These are phyloP conservation scores for Holacanthella duospinosa DNA, from an alignment of 2,888 invertebrate species.

Conservation along the genomic window DNA sequence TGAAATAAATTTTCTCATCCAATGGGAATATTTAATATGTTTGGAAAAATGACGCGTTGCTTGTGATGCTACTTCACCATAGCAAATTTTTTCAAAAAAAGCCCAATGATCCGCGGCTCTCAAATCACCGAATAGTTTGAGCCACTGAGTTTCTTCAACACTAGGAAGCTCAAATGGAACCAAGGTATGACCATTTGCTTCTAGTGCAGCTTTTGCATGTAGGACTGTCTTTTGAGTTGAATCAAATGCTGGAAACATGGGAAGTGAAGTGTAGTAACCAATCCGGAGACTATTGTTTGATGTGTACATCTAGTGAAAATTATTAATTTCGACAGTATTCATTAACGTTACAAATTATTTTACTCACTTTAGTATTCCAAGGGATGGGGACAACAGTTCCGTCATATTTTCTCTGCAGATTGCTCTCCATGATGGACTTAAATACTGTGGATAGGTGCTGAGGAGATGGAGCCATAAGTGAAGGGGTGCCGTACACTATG, in stretches of 20 bases:
- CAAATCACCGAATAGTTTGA: constrained; percentile 17
- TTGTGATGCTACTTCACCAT: background rate
- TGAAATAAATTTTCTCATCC: background rate
- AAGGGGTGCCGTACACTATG: background rate
- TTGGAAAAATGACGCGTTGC: background rate
- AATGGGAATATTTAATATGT: background rate
- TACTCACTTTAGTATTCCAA: constrained; percentile 5
- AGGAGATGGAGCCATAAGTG: background rate
- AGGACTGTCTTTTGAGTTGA: constrained; percentile 39
- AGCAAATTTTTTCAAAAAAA: constrained; percentile 9
- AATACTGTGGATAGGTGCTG: background rate
- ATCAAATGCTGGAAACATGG: constrained; percentile 41
- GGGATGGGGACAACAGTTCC: constrained; percentile 1
- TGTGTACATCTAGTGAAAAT: constrained; percentile 6
- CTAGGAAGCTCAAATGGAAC: constrained; percentile 28
- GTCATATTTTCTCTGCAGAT: constrained; percentile 2
- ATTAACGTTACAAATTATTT: no score
- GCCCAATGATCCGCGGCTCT: constrained; percentile 20
- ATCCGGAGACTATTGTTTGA: constrained; percentile 35
- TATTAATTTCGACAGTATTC: no score
- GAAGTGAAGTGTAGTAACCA: constrained; percentile 41
- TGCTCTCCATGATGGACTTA: background rate
- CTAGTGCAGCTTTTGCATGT: constrained; percentile 36
- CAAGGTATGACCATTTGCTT: constrained; percentile 38
- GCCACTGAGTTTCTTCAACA: constrained; percentile 11